phyloP scores from a whole-genome alignment of 2,797 vertebrate genomes.

The Danio kyathit region DNA sequence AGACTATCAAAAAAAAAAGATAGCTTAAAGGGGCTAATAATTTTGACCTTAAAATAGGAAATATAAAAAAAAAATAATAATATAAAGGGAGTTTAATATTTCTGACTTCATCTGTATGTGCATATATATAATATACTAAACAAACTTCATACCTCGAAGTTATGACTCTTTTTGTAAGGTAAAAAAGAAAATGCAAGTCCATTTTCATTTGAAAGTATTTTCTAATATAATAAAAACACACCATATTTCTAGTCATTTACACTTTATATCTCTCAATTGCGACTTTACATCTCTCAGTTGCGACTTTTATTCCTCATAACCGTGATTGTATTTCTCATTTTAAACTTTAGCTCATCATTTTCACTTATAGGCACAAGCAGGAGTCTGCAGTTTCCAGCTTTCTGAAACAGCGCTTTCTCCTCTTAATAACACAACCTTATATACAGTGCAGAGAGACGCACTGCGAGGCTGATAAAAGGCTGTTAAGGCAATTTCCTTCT shows the following conservation, averaged over 20 bases:
- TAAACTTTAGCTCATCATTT: background rate
- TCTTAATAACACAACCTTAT: constrained; percentile 6
- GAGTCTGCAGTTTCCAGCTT: background rate
- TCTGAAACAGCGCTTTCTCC: background rate
- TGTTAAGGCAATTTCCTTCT: constrained; percentile 62
- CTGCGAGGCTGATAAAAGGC: constrained; percentile 54
- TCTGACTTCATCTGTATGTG: too few relatives aligned
- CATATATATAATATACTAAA: too few relatives aligned
- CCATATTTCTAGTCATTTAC: background rate
- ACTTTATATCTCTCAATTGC: background rate
- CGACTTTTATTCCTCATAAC: background rate
- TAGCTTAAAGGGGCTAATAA: too few relatives aligned
- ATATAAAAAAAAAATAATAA: too few relatives aligned
- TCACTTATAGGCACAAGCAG: background rate
- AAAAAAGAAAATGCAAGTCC: too few relatives aligned
- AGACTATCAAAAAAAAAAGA: too few relatives aligned
- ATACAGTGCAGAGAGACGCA: constrained; percentile 8
- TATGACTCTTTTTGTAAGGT: too few relatives aligned
- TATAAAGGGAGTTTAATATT: too few relatives aligned
- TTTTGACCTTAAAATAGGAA: too few relatives aligned
- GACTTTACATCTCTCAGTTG: background rate
- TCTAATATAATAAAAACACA: background rate
- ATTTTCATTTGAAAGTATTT: too few relatives aligned
- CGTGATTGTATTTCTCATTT: background rate
- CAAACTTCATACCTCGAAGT: too few relatives aligned